Evolutionary conservation across 2,888 invertebrate species (phyloP), one percentile per base, ranked within the genome.

Genomic region (Pollenia griseotomentosa): DNA sequence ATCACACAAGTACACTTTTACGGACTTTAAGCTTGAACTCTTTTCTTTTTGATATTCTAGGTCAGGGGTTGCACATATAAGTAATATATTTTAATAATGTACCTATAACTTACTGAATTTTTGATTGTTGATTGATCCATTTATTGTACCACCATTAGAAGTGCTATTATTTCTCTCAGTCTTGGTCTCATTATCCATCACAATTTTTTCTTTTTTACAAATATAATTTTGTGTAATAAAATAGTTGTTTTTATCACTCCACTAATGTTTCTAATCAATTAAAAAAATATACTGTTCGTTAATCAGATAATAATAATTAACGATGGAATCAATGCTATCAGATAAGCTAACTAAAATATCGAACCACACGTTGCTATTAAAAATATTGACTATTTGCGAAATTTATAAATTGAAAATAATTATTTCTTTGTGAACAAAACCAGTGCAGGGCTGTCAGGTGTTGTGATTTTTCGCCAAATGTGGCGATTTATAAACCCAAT

Each of bases 1-100:
- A 61, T 42, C 2, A 33, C 4, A 5, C n/a, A 46, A 46, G 46
- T 74, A 68, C 44, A 81, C 40, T 59, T 68, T 63, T 57, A 70
- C 53, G 79, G 77, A 86, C 86, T 86, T 83, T 79, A 66, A 79
- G 79, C 79, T 70, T 71, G 74, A 83, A 23, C 46, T 51, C 23
- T 74, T 81, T 65, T 42, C 2, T 16, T 33, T 16, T 59, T 40
- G 33, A 33, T 33, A 6, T 33, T 33, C 0, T 40, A 8, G 42
- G 12, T 53, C 12, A 51, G 59, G 46, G 53, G 12, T 48, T 46
- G n/a, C 11, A 10, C 6, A 10, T 40, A 59, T 9, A n/a, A 46
- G 11, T 23, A 33, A 33, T 6, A 6, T 33, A 33, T 33, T 51
- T 70, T 16, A 23, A 8, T 71, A 33, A 42, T 40, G n/a, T 59